Base-by-base conservation (phyloP, 2,113 vertebrate genomes). In the Engraulis encrasicolus region DNA sequence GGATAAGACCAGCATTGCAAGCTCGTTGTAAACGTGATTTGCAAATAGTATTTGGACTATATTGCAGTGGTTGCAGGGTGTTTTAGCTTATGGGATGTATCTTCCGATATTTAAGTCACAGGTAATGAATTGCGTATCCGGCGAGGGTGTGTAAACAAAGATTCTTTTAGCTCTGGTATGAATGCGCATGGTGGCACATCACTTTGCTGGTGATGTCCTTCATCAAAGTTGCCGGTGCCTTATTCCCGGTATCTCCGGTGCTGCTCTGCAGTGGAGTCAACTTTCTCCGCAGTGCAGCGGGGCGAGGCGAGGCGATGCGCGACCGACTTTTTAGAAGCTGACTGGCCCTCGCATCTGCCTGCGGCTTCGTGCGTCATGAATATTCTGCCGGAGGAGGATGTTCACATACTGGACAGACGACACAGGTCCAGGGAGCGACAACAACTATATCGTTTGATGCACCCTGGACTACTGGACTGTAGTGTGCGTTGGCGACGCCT, bases 281-380 rank as follows among this genome's bases (percentile, higher is more conserved):
- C 79, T 80, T 80, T 48, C 40, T 74, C 66, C 66, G 66, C 66
- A 74, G 66, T 74, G 66, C 66, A 74, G 66, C 31, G 66, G 34
- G 66, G 27, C n/a, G n/a, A n/a, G n/a, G n/a, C n/a, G n/a, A n/a
- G n/a, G n/a, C n/a, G n/a, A n/a, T n/a, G n/a, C 66, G 27, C 66
- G 31, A 31, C 66, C 66, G 31, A 31, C 66, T 27, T 74, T 27
- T n/a, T 31, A 1, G 66, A 18, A 74, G 66, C 66, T 74, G 27
- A 74, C 66, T 45, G 40, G 40, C 58, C 14, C 11, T 23, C n/a
- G 15, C 19, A 19, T 74, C 66, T 34, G 31, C 27, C 11, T 34
- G 27, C 27, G 15, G 6, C 27, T 27, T 34, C 61, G 1, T 27
- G 58, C 61, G 11, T 36, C 19, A 54, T 61, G 9, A 61, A 23